Percentiles rank a stretch among this genome's conserved stretches.
Evolutionary conservation across 2,113 vertebrate species (phyloP).

Genomic region (Gavia stellata): DNA sequence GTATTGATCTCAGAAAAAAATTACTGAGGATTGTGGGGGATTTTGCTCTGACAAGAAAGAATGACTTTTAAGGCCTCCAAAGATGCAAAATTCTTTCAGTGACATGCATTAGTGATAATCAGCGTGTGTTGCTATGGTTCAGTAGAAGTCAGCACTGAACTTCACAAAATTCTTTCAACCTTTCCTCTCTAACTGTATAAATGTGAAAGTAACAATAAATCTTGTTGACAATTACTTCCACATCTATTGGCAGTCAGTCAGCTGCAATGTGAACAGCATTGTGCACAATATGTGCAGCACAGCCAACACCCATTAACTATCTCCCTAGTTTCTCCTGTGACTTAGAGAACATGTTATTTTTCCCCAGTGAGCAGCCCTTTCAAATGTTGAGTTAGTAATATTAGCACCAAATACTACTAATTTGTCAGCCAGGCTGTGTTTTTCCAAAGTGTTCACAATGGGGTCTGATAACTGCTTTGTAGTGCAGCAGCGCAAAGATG

Average conservation of each 20-base stretch:
- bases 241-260: conserved; percentile 72
- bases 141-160: conserved; percentile 46
- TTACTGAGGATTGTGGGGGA: neutral
- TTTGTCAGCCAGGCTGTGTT: conserved; percentile 68
- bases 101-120: conserved; percentile 59
- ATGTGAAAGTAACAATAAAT: conserved; percentile 74
- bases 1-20: conserved; percentile 32
- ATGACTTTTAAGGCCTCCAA: conserved; percentile 21
- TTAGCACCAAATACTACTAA: conserved; percentile 74
- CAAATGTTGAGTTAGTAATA: conserved; percentile 76
- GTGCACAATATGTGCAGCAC: conserved; percentile 32
- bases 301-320: conserved; percentile 77
- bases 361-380: conserved; percentile 69
- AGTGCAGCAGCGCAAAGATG: conserved; percentile 34
- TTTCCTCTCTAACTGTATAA: conserved; percentile 64
- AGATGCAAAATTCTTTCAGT: conserved; percentile 47
- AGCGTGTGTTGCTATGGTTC: conserved; percentile 52
- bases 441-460: conserved; percentile 61
- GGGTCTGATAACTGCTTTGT: conserved; percentile 63
- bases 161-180: conserved; percentile 65
- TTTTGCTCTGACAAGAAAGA: conserved; percentile 23
- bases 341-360: conserved; percentile 75
- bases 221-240: conserved; percentile 75
- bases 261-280: conserved; percentile 60
- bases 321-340: conserved; percentile 72